Base-by-base conservation (phyloP, 2,113 vertebrate genomes). In the Rhinogobius similis region DNA sequence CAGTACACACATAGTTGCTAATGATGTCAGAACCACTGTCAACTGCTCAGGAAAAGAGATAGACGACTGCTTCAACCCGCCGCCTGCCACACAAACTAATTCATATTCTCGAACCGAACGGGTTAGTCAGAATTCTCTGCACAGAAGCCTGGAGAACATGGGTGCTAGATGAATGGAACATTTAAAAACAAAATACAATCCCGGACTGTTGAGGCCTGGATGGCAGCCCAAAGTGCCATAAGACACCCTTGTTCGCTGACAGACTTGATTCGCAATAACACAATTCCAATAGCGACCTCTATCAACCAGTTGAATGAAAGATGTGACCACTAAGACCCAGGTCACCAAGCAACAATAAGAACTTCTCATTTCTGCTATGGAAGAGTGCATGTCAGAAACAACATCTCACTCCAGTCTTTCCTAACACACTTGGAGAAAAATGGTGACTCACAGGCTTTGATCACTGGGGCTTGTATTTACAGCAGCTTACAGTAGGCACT, bases 111-210 rank as follows among this genome's bases (percentile, higher is more conserved):
- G 71, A 39, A 83, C 80, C 83, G 79, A 87, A 83, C 74, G 18
- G 71, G 69, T 87, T 81, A 59, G 75, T 83, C 86, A 77, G 83
- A 89, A 90, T 90, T 90, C 87, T 82, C 77, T 62, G 70, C 86
- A 90, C 90, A 90, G 86, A 87, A 67, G 87, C 81, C 84, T 63
- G 86, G 69, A 82, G 83, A 89, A 89, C 90, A 91, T 91, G 90
- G 85, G 76, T 88, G 87, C 75, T 86, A 87, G 84, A 90, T 91
- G 87, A 91, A 91, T 88, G 86, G 89, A 90, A 91, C 88, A 90
- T 91, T 91, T 90, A 84, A 90, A 90, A 90, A 90, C 79, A 83
- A 90, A 91, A 91, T 84, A 91, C 89, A 91, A 90, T 90, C 87
- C 83, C 71, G 84, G 86, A 84, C 86, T 91, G 90, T 90, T 90